Evolutionary conservation across 2,113 vertebrate genomes (phyloP).

Genomic region (Paedocypris sp.): DNA sequence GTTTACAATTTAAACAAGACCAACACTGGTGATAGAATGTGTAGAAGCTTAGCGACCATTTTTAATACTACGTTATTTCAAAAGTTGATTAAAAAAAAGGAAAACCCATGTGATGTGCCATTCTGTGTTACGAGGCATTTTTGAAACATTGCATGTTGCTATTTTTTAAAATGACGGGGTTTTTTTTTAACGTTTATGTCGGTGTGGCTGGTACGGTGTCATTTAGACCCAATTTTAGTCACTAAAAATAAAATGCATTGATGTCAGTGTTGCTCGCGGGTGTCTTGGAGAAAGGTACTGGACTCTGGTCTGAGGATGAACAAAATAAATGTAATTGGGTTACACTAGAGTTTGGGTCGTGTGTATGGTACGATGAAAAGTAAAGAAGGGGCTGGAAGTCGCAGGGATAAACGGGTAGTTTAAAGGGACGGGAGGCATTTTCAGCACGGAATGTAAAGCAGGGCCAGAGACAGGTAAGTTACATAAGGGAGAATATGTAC

Average conservation of each 20-base stretch:
- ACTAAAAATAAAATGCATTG: slow-evolving; percentile 51
- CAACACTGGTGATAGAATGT: slow-evolving; percentile 71
- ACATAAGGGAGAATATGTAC: not conserved
- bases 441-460: not conserved
- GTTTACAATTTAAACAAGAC: slow-evolving; percentile 70
- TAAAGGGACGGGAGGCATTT: not conserved
- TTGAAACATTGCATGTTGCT: slow-evolving; percentile 67
- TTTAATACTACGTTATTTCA: slow-evolving; percentile 58
- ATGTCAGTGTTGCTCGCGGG: slow-evolving; percentile 57
- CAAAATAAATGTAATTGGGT: slow-evolving; percentile 51
- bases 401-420: slow-evolving; percentile 47
- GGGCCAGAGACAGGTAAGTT: slow-evolving; percentile 28
- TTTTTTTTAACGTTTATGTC: slow-evolving; percentile 54
- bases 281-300: slow-evolving; percentile 53
- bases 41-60: slow-evolving; percentile 55
- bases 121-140: slow-evolving; percentile 58
- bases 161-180: slow-evolving; percentile 58
- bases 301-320: slow-evolving; percentile 51
- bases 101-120: slow-evolving; percentile 60
- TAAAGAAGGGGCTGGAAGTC: slow-evolving; percentile 61
- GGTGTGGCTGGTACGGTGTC: slow-evolving; percentile 66
- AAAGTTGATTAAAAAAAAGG: slow-evolving; percentile 58
- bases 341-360: slow-evolving; percentile 66
- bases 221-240: slow-evolving; percentile 56
- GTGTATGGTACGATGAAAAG: slow-evolving; percentile 65